Evolutionary conservation across 2,113 vertebrate genomes (phyloP), one percentile per base, ranked within the genome.

Genomic region (Corynorhinus townsendii): DNA sequence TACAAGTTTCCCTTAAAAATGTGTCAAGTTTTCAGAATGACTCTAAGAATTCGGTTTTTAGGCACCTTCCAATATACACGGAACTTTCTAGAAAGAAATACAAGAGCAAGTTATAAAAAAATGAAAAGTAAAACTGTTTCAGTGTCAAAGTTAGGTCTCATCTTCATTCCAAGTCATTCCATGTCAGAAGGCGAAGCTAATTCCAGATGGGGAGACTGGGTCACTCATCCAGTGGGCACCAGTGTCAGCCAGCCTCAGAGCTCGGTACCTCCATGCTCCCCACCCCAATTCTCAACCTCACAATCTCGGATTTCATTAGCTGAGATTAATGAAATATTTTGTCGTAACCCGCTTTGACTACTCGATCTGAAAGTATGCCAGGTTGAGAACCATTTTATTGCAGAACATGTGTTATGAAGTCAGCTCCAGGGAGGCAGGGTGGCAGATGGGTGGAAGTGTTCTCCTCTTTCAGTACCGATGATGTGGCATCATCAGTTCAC

Each of bases 231-330:
- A 28, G 33, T 28, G 11, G 43, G 90, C 15, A 49, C 38, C 6
- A 19, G 0, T 0, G 3, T 0, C 0, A n/a, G 4, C 12, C n/a
- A 4, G 20, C 17, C 49, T 81, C 0, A 1, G 81, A 40, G 5
- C 12, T n/a, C 11, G 17, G 22, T 1, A 22, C 40, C 30, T 12
- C 9, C n/a, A 26, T 28, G 47, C 15, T 62, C 38, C 56, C 26
- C 59, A 28, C n/a, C 24, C 62, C 16, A 16, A 73, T 38, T 89
- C 5, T 90, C 71, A 66, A 30, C 28, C 66, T 7, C 35, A 68
- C 62, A 84, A 54, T 38, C 33, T 64, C 47, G 28, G 38, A 68
- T 38, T 80, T 52, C 45, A 15, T 40, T 14, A 19, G 59, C 59
- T n/a, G 28, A 71, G 33, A 26, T n/a, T 17, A 33, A 62, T 62